A percentile compares a stretch with the other conserved stretches of the same genome.
phyloP scores from a whole-genome alignment of 1,140 invertebrate genomes.

The Apocrypta bakeri region DNA sequence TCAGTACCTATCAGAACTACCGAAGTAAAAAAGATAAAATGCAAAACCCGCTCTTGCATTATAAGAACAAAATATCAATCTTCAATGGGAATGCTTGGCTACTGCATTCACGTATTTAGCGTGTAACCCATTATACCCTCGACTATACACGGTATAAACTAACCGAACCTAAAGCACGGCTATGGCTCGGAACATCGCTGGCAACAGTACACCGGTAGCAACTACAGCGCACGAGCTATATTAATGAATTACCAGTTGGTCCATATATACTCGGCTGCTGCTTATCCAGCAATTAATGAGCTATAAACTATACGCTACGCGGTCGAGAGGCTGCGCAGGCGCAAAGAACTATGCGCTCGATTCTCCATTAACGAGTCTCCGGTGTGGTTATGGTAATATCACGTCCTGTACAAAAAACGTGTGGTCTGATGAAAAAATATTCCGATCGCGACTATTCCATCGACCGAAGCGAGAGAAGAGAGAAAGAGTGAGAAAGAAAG shows the following conservation, averaged over 20 bases:
- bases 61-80: too few relatives aligned
- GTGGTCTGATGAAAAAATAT: neutral
- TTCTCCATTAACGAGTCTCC: constrained; percentile 19
- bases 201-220: neutral
- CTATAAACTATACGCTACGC: neutral
- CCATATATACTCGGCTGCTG: neutral
- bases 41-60: too few relatives aligned
- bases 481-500: neutral
- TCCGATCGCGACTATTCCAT: neutral
- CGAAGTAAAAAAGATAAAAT: too few relatives aligned
- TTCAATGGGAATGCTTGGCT: too few relatives aligned
- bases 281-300: constrained; percentile 14
- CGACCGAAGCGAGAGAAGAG: neutral
- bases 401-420: neutral
- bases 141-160: neutral
- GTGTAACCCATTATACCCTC: neutral
- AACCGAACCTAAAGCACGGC: too few relatives aligned
- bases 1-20: too few relatives aligned
- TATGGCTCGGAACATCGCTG: neutral
- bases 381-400: constrained; percentile 19
- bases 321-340: neutral
- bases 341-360: neutral
- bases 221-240: neutral
- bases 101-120: neutral
- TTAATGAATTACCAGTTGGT: constrained; percentile 8